Base-by-base conservation (phyloP, 2,797 vertebrate genomes). In the Knipowitschia caucasica region DNA sequence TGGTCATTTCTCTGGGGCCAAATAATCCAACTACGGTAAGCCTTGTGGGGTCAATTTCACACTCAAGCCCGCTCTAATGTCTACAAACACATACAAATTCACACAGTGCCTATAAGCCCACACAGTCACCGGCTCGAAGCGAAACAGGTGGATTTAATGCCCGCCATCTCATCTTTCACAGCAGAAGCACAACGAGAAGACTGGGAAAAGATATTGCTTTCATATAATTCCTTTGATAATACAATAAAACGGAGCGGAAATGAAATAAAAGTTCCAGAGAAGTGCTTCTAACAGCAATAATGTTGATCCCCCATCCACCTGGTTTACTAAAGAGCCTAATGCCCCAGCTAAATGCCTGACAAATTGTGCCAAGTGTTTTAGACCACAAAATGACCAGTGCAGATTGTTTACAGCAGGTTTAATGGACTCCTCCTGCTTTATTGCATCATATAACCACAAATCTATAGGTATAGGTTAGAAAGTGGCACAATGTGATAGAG, bases 71-170 rank as follows among this genome's bases (percentile, higher is more conserved):
- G 59, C 59, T 56, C 53, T 69, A 69, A 80, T 71, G 72, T 75
- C 69, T 34, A 11, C 69, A 56, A 63, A 79, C 68, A 65, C 71
- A 68, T 69, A 73, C 59, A 64, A 67, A 68, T 46, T 67, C 34
- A 65, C 7, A 27, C 15, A 38, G 14, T 10, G 42, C 26, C 33
- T 15, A n/a, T n/a, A 45, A 50, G 39, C 56, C 1, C 56, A 47
- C 56, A 10, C 21, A 15, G 53, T 30, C 11, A 15, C 60, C 49
- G 54, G 42, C 59, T 73, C 58, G 66, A 80, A 65, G 71, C 42
- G 9, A 79, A 88, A 88, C 85, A 88, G 87, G 82, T 85, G 81
- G 75, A 72, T 73, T 82, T 78, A 79, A 84, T 71, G 73, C 68
- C 56, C 55, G 71, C 49, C 53, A 76, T 84, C 77, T 85, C 81